These are phyloP conservation scores for Montipora cactus DNA, from an alignment of 64 coral and sea anemone genomes.

Conservation along the genomic window DNA sequence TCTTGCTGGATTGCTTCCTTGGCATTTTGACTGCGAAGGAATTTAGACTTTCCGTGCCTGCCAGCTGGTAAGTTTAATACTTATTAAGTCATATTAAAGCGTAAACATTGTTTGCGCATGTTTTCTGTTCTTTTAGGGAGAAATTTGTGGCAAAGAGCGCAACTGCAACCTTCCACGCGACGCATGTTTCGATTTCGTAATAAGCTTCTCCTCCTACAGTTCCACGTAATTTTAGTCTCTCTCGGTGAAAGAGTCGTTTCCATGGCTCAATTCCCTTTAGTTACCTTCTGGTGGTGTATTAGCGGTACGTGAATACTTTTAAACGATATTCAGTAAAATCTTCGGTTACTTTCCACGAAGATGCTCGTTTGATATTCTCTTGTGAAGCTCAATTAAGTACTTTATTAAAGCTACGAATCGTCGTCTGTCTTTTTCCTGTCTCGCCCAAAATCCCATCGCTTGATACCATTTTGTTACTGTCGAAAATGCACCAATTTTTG, in stretches of 20 bases:
- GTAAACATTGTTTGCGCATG: neutral
- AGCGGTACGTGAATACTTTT: neutral
- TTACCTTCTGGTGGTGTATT: neutral
- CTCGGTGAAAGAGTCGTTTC: neutral
- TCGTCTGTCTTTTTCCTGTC: slow-evolving; percentile 21
- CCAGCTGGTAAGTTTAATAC: neutral
- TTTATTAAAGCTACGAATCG: neutral
- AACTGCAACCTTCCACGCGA: slow-evolving; percentile 16
- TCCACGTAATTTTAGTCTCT: neutral
- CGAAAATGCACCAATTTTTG: neutral
- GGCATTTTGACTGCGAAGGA: slow-evolving; percentile 42
- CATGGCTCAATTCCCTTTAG: neutral
- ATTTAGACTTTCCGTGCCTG: slow-evolving; percentile 15
- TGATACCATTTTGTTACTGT: neutral
- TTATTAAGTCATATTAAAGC: neutral
- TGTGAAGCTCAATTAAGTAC: neutral
- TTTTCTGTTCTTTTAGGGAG: neutral
- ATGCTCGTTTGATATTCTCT: slow-evolving; percentile 11
- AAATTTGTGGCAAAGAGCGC: neutral
- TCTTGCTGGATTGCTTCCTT: neutral
- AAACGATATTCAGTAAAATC: neutral
- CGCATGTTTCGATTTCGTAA: slow-evolving; percentile 36
- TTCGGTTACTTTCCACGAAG: neutral
- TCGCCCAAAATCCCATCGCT: neutral
- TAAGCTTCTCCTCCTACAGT: neutral